These are phyloP conservation scores for Callopanchax toddi DNA, from an alignment of 2,113 vertebrate species.

Conservation along the genomic window DNA sequence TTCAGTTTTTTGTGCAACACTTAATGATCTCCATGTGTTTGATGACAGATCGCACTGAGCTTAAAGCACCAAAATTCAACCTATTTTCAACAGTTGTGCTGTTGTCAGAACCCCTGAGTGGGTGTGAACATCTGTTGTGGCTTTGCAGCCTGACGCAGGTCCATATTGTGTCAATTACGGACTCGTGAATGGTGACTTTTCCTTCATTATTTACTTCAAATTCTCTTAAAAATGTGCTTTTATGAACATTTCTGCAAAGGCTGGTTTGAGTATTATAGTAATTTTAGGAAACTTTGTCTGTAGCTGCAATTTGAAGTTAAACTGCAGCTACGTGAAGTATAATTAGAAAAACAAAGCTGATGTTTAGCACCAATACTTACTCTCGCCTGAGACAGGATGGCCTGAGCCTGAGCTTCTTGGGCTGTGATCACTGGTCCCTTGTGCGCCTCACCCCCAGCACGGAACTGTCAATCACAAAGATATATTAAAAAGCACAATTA, in stretches of 20 bases:
- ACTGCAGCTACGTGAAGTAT: background rate
- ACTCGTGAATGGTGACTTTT: conserved; percentile 5
- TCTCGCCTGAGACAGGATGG: conserved; percentile 94
- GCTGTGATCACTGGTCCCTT: conserved; percentile 93
- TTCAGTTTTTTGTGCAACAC: conserved; percentile 33
- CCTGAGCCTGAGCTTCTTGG: conserved; percentile 97
- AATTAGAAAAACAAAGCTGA: background rate
- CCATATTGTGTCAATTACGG: conserved; percentile 23
- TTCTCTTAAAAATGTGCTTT: background rate
- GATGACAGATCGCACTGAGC: conserved; percentile 44
- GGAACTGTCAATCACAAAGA: conserved; percentile 83
- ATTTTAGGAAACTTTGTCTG: background rate
- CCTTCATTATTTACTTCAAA: conserved; percentile 1
- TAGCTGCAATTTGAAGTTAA: background rate
- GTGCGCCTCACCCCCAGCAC: conserved; percentile 90
- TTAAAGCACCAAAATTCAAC: conserved; percentile 28
- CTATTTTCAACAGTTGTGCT: conserved; percentile 29
- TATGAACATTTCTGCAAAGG: too few relatives aligned
- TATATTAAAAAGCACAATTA: conserved; percentile 28
- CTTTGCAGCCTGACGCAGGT: conserved; percentile 29
- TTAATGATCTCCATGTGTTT: conserved; percentile 62
- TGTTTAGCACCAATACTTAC: conserved; percentile 73
- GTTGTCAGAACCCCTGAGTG: conserved; percentile 47
- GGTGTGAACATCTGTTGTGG: conserved; percentile 60
- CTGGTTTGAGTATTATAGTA: background rate